Evolutionary conservation across 2,888 invertebrate species (phyloP).

Genomic region (Tromatobia lineatoria): DNA sequence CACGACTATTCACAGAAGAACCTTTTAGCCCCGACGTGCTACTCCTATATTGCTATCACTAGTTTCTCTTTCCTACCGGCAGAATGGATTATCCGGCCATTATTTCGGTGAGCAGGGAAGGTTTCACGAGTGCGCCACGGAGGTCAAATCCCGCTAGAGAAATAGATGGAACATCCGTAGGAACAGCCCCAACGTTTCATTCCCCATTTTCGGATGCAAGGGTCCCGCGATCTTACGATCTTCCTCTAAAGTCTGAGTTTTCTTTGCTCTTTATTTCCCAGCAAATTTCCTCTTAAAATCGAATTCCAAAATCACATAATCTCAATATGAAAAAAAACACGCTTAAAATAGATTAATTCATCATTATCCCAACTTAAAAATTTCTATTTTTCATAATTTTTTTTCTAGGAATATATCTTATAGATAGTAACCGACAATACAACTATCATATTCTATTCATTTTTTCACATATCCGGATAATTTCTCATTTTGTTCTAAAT

Average conservation of each 20-base stretch:
- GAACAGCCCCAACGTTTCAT: background rate
- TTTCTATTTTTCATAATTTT: too few species aligned
- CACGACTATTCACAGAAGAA: slow-evolving; percentile 60
- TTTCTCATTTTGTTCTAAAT: too few species aligned
- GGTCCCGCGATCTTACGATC: background rate
- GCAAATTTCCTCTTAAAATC: too few species aligned
- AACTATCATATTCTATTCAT: too few species aligned
- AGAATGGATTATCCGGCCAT: slow-evolving; percentile 79
- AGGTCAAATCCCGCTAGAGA: slow-evolving; percentile 45
- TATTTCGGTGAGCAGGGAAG: slow-evolving; percentile 72
- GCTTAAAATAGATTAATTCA: too few species aligned
- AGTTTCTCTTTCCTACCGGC: slow-evolving; percentile 51
- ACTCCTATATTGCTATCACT: slow-evolving; percentile 21
- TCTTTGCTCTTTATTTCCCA: background rate
- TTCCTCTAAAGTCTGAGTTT: background rate
- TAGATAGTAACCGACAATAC: too few species aligned
- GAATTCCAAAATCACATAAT: too few species aligned
- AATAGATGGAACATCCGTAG: background rate
- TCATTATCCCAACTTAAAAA: too few species aligned
- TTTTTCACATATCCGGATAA: too few species aligned
- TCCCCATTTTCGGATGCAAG: slow-evolving; percentile 4
- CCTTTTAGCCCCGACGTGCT: slow-evolving; percentile 75
- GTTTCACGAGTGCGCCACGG: slow-evolving; percentile 49
- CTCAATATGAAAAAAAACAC: too few species aligned
- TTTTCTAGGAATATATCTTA: too few species aligned